These are phyloP conservation scores for Ormyrus rosae DNA, from an alignment of 2,888 invertebrate species.

Conservation along the genomic window DNA sequence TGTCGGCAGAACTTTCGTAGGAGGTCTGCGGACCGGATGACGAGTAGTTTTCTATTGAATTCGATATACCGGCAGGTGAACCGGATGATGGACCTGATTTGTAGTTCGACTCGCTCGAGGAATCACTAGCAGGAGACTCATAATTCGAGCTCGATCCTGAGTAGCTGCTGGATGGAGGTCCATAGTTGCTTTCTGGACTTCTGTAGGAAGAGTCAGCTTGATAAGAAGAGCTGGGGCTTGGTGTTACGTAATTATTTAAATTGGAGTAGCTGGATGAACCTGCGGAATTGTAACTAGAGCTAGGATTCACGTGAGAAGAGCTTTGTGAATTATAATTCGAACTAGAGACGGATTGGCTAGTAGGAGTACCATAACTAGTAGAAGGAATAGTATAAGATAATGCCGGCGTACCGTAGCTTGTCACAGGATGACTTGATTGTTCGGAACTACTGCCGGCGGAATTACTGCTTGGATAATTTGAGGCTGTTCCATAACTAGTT, in stretches of 20 bases:
- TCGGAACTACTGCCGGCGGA: constrained; percentile 10
- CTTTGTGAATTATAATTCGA: constrained; percentile 42
- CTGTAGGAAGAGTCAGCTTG: constrained; percentile 48
- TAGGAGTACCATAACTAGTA: constrained; percentile 51
- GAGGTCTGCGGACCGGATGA: constrained; percentile 60
- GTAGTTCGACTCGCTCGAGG: constrained; percentile 51
- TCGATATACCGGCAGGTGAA: constrained; percentile 57
- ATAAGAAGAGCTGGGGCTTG: constrained; percentile 55
- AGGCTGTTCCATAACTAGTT: constrained; percentile 22
- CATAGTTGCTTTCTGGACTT: constrained; percentile 46
- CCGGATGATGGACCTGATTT: constrained; percentile 31
- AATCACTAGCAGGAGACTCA: constrained; percentile 52
- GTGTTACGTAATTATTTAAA: constrained; percentile 39
- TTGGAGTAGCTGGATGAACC: constrained; percentile 47
- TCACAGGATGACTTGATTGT: constrained; percentile 28
- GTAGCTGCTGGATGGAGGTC: constrained; percentile 54
- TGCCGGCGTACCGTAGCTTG: constrained; percentile 54
- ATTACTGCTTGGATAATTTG: constrained; percentile 46
- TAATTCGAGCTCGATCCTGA: constrained; percentile 59
- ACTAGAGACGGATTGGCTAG: constrained; percentile 24
- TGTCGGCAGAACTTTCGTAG: no score
- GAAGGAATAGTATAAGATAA: constrained; percentile 48
- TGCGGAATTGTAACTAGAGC: constrained; percentile 52
- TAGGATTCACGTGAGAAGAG: constrained; percentile 33
- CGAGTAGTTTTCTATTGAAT: constrained; percentile 60